These are phyloP conservation scores for Ceramica pisi DNA, from an alignment of 2,888 invertebrate genomes.

Conservation along the genomic window DNA sequence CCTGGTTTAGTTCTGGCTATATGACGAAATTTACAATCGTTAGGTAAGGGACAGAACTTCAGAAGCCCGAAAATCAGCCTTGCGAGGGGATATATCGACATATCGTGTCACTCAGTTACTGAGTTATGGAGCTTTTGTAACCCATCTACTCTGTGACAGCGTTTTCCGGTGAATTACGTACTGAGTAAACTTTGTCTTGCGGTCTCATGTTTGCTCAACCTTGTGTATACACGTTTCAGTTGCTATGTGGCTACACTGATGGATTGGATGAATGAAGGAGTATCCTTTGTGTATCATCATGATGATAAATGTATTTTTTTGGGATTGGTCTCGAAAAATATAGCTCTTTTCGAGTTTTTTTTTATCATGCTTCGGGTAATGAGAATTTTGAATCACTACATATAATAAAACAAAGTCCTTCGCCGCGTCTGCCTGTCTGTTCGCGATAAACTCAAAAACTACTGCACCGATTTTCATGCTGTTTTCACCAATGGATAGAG, in stretches of 20 bases:
- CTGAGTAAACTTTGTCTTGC: slow-evolving; percentile 39
- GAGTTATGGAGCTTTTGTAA: slow-evolving; percentile 1
- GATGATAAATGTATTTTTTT: slow-evolving; percentile 33
- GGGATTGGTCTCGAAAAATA: not conserved
- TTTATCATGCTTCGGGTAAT: too few species aligned
- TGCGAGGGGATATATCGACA: too few species aligned
- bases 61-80: too few species aligned
- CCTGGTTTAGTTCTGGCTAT: too few species aligned
- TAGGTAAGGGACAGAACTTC: too few species aligned
- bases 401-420: too few species aligned
- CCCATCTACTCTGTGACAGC: not conserved
- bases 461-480: too few species aligned
- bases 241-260: slow-evolving; percentile 48
- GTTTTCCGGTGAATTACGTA: slow-evolving; percentile 13
- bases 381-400: too few species aligned
- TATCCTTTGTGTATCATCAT: slow-evolving; percentile 1
- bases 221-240: slow-evolving; percentile 52
- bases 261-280: slow-evolving; percentile 58
- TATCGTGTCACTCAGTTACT: not conserved
- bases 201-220: slow-evolving; percentile 42
- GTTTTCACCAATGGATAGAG: too few species aligned
- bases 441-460: too few species aligned
- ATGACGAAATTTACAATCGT: too few species aligned
- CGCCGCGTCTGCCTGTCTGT: too few species aligned
- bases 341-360: not conserved